Base-by-base conservation (phyloP, 1,140 invertebrate genomes). In the Condylostylus longicornis region DNA sequence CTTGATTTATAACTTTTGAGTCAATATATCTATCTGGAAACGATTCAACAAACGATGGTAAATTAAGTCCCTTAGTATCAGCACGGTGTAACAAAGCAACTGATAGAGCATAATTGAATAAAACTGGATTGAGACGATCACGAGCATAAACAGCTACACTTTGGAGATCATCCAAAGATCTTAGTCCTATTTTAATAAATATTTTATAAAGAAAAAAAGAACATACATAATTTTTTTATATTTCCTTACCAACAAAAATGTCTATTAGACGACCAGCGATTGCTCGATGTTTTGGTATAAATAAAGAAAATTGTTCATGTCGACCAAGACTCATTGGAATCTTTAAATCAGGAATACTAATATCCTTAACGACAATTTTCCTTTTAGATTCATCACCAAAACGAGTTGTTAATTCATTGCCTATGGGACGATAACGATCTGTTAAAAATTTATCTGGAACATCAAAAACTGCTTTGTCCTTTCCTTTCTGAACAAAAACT, bases 1-100 rank as follows among this genome's bases (percentile, higher is more conserved):
- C 74, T 25, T 67, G 56, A 0, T 68, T 52, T 53, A 84, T 77
- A 3, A 82, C 70, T 30, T 72, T 69, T 7, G 76, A 70, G 47
- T 82, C 79, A 44, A 85, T 63, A 53, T 75, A 84, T 48, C 82
- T 81, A 37, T 82, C 80, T 3, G 82, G 82, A 50, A 85, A 84
- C 12, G 72, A 66, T 48, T 81, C 72, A 23, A 69, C 65, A 28
- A 83, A 70, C 0, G 73, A 71, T 2, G 82, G 81, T 35, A 86
- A 51, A 33, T 71, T 68, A 3, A 84, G 38, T 36, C 75, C 65
- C 49, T 76, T 77, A 0, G 80, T 84, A 46, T 86, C 82, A 0
- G 68, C 63, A 18, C 79, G 74, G 66, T 84, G 78, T 28, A 83
- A 49, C 18, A 83, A 63, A 0, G 79, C 79, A 15, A 84, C 80